These are phyloP conservation scores for Margaritifera margaritifera DNA, from an alignment of 2,888 invertebrate genomes.

Conservation along the genomic window DNA sequence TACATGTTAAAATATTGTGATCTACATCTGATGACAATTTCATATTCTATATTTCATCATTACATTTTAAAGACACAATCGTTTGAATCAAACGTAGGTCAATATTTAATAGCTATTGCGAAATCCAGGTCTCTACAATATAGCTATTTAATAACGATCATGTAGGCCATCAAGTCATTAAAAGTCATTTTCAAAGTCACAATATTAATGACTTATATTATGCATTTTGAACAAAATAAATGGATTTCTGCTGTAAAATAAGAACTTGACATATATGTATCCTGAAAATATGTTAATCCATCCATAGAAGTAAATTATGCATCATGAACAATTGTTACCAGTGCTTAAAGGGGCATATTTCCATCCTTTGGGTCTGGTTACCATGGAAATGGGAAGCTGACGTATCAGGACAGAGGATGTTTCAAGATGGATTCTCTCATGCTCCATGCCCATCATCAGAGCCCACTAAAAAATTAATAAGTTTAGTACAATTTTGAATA, in stretches of 20 bases:
- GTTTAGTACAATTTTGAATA: neutral
- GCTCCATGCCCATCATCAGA: slow-evolving; percentile 71
- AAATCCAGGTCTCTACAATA: too few species aligned
- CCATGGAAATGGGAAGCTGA: slow-evolving; percentile 66
- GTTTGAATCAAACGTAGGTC: too few species aligned
- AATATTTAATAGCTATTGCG: too few species aligned
- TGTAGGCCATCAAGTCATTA: too few species aligned
- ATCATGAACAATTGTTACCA: slow-evolving; percentile 38
- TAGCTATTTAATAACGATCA: too few species aligned
- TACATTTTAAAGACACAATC: too few species aligned
- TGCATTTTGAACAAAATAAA: neutral
- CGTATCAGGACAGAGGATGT: slow-evolving; percentile 71
- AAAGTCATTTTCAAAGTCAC: neutral
- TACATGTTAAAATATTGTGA: too few species aligned
- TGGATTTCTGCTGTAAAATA: too few species aligned
- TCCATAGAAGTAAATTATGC: neutral
- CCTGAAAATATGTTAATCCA: too few species aligned
- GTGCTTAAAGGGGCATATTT: slow-evolving; percentile 60
- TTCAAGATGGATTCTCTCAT: slow-evolving; percentile 71
- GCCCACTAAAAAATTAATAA: slow-evolving; percentile 60
- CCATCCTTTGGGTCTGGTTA: slow-evolving; percentile 63
- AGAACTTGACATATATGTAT: too few species aligned
- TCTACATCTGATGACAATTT: too few species aligned
- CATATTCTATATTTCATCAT: too few species aligned
- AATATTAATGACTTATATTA: neutral